Base-by-base conservation (phyloP, 2,113 vertebrate genomes). In the Dolichotis patagonum region DNA sequence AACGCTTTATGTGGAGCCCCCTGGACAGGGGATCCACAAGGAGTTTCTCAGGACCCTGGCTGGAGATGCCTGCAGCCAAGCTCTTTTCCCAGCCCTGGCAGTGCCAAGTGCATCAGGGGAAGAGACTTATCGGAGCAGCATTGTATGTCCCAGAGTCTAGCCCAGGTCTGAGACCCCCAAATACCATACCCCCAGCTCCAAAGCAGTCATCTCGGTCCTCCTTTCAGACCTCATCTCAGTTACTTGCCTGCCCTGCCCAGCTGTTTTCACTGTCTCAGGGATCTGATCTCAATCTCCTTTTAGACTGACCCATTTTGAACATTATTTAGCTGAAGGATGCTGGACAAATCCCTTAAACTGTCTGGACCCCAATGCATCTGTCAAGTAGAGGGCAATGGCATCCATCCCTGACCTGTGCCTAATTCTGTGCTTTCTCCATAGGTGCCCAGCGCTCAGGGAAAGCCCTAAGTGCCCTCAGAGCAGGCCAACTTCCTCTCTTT, bases 1-100 rank as follows among this genome's bases (percentile, higher is more conserved):
- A 98, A 78, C 81, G 0, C 52, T 98, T 98, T 95, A 97, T 98
- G 52, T 99, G 99, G 98, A 91, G n/a, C 0, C 54, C 91, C 32
- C 82, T 98, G 46, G 49, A 88, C 83, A 43, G 38, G 7, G 52
- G 0, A 62, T 41, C 97, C 86, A 3, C 63, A 80, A 46, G 41
- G 67, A 69, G 69, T 28, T 81, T 46, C 41, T 58, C 89, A 35
- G 98, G 98, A 38, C 98, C 96, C 41, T 95, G 75, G 96, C 92
- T 98, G 97, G 88, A 96, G 49, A 12, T 93, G 9, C 85, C 71
- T 20, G 69, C 97, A 2, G 8, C 93, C 86, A 43, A 60, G 20
- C 87, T 95, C 30, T 80, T 77, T 46, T 85, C 97, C 60, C 85
- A 96, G 12, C 26, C 91, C 38, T 98, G 97, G 98, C 95, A 96